Percentiles rank a stretch among this genome's conserved stretches.
Evolutionary conservation across 2,113 vertebrate species (phyloP).

Genomic region (Galbula dea): DNA sequence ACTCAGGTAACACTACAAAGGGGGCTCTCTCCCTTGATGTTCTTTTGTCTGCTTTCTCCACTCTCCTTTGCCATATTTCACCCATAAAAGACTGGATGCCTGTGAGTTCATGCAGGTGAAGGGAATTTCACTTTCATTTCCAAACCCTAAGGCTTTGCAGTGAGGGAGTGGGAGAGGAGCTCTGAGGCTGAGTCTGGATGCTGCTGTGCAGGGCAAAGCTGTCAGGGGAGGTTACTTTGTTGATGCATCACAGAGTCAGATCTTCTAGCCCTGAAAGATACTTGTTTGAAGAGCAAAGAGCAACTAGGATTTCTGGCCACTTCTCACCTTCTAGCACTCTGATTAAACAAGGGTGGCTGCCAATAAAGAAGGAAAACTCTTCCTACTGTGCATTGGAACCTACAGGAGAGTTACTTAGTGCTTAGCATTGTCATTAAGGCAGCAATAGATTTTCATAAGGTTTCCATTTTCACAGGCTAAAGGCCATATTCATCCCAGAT

Average conservation of each 20-base stretch:
- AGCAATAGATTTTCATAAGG: neutral
- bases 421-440: constrained; percentile 13
- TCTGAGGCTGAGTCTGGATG: neutral
- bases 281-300: neutral
- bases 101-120: no score
- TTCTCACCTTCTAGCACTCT: neutral
- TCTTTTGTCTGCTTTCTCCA: neutral
- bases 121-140: no score
- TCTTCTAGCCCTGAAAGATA: neutral
- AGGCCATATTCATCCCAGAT: constrained; percentile 19
- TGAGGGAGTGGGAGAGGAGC: no score
- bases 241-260: neutral
- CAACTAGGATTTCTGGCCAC: neutral
- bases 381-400: constrained; percentile 1
- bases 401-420: constrained; percentile 37
- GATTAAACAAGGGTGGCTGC: neutral
- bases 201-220: neutral
- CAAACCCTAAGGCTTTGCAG: no score
- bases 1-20: neutral
- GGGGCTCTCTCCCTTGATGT: neutral
- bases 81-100: no score
- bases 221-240: neutral
- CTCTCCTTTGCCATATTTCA: no score
- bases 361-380: constrained; percentile 21
- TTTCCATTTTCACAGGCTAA: neutral